Evolutionary conservation across 2,113 vertebrate genomes (phyloP).

Genomic region (Myotis davidii): DNA sequence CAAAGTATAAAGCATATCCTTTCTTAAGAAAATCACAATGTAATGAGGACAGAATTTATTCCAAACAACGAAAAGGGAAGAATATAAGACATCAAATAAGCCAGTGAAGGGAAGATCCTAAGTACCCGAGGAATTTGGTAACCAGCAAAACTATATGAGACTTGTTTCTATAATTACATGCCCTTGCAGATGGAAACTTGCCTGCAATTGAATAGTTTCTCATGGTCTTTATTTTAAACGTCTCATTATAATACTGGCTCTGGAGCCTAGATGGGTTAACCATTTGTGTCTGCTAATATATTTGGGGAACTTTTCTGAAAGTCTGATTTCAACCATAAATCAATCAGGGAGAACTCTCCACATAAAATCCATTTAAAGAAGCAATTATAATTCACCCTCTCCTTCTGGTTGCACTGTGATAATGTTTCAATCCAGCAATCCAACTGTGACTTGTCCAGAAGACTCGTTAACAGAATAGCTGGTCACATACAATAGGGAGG

Average conservation of each 20-base stretch:
- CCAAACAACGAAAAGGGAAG: neutral
- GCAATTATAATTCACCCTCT: constrained; percentile 41
- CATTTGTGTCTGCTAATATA: neutral
- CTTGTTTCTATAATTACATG: constrained; percentile 34
- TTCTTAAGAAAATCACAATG: neutral
- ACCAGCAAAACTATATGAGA: constrained; percentile 12
- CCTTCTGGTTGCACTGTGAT: neutral
- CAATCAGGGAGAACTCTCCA: constrained; percentile 20
- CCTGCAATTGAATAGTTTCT: neutral
- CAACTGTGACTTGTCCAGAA: constrained; percentile 8
- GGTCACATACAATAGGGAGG: neutral
- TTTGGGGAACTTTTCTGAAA: constrained; percentile 5
- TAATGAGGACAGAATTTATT: constrained; percentile 9
- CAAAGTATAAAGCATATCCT: neutral
- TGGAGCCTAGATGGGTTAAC: neutral
- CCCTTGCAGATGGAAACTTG: constrained; percentile 41
- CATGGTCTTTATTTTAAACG: neutral
- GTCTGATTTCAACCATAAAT: constrained; percentile 39
- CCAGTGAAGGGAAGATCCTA: neutral
- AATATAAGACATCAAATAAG: neutral
- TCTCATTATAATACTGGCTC: constrained; percentile 12
- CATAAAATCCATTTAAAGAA: constrained; percentile 52
- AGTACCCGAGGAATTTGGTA: neutral
- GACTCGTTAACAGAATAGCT: neutral
- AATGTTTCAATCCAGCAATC: constrained; percentile 23